These are phyloP conservation scores for Cylloceria caligata DNA, from an alignment of 2,888 invertebrate species.

Conservation along the genomic window DNA sequence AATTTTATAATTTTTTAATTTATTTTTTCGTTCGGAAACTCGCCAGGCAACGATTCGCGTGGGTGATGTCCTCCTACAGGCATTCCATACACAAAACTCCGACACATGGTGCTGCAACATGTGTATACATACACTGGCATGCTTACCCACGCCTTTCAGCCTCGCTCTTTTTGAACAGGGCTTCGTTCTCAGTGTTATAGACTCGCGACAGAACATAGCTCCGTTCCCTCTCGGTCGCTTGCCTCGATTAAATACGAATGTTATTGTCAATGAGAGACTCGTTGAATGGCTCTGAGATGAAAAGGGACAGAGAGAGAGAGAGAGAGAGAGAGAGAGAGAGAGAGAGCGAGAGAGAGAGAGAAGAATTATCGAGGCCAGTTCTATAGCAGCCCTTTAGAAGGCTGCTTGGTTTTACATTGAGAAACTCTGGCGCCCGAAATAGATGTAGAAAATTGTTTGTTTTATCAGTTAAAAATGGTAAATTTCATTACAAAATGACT, in stretches of 20 bases:
- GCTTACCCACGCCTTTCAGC: slow-evolving; percentile 59
- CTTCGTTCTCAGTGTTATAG: slow-evolving; percentile 31
- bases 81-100: slow-evolving; percentile 58
- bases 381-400: not conserved
- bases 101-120: slow-evolving; percentile 47
- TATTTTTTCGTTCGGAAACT: slow-evolving; percentile 33
- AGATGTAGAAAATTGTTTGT: not conserved
- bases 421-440: not conserved
- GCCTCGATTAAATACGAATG: slow-evolving; percentile 47
- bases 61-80: slow-evolving; percentile 64
- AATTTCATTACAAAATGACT: too few relatives aligned
- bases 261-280: slow-evolving; percentile 25
- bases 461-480: not conserved
- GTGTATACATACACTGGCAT: slow-evolving; percentile 32
- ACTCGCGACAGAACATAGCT: not conserved
- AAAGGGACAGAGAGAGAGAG: not conserved
- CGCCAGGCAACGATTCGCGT: slow-evolving; percentile 46
- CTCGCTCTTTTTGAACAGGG: slow-evolving; percentile 54
- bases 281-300: not conserved
- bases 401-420: not conserved
- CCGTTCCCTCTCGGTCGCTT: slow-evolving; percentile 25
- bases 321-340: not conserved
- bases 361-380: not conserved
- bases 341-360: not conserved
- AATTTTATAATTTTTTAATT: slow-evolving; percentile 9